Base-by-base conservation (phyloP, 2,888 invertebrate genomes). In the Physocephala rufipes region DNA sequence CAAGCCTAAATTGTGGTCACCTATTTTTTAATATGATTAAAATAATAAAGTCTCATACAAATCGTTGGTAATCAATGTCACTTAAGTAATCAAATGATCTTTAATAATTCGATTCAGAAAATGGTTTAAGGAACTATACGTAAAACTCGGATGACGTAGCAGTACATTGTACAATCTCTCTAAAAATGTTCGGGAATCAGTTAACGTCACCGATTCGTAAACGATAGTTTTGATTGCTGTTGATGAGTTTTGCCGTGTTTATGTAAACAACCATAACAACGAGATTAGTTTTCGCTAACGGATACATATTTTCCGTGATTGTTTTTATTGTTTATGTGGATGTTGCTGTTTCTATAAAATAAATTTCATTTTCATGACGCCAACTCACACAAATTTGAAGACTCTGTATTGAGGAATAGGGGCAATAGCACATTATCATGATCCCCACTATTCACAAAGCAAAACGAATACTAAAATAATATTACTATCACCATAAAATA, bases 351-450 rank as follows among this genome's bases (percentile, higher is more conserved):
- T 65, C 51, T 30, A 65, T 67, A 67, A 67, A 67, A 67, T 59
- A 67, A 67, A 67, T 67, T 67, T 67, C 67, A 47, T 45, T 67
- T 59, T 55, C 67, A 43, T 58, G 51, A 28, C 65, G 51, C 51
- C 49, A 65, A 65, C 51, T 65, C 65, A 51, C 65, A 51, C 65
- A 51, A 15, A 47, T 28, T n/a, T n/a, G 49, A 65, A 24, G 28
- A 21, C 16, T 21, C 24, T 26, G 47, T 47, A 58, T 15, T 16
- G 58, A 67, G 24, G 7, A 16, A 36, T 45, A 5, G 19, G 47
- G 45, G 26, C 45, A 63, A 21, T 16, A 63, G 15, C 63, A 63
- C 63, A 45, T 36, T 9, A 36, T 36, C 36, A 36, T 36, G 5
- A 36, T 36, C 36, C 4, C 7, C 36, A 26, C 26, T 26, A 26